Evolutionary conservation across 2,888 invertebrate species (phyloP), one percentile per base, ranked within the genome.

Genomic region (Synanthedon andrenaeformis): DNA sequence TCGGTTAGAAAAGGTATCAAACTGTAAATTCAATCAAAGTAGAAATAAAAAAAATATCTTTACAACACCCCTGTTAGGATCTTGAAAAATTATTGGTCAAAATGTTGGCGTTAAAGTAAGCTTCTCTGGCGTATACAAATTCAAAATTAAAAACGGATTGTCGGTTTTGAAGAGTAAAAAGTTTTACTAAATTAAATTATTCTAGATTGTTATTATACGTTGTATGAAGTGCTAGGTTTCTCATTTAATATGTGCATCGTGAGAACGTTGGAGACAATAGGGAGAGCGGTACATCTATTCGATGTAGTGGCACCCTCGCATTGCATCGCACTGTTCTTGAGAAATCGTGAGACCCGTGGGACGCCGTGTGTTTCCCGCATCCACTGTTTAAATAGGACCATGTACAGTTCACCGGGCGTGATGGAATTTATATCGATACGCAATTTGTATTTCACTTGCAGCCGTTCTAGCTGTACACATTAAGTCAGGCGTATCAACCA

Each of bases 271-370:
- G 45, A 70, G 61, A 81, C 81, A 81, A 81, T 81, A 64, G 79
- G 69, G 75, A 79, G 74, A 79, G 67, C 59, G 58, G 56, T 54
- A 58, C 53, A 23, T 23, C 23, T 23, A 23, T 23, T 23, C 23
- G 23, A 23, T 23, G 23, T 23, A 23, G 65, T 65, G 62, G 63
- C 60, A 62, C 64, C 63, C 61, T 59, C 64, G 64, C 63, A 60
- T 63, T 56, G 49, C 54, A 59, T 60, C 56, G 62, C 35, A 35
- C 35, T 35, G 35, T 35, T 35, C 35, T 59, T 66, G 69, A 70
- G 78, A 78, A 76, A 79, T 66, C 78, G 78, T 79, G 78, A 70
- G 77, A 79, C 66, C 66, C 69, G 69, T 69, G 70, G 65, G 67
- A 67, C 58, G 60, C 49, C 58, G 57, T 61, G 58, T 55, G 57